Evolutionary conservation across 2,113 vertebrate genomes (phyloP).

Genomic region (Anarhynchus alexandrinus): DNA sequence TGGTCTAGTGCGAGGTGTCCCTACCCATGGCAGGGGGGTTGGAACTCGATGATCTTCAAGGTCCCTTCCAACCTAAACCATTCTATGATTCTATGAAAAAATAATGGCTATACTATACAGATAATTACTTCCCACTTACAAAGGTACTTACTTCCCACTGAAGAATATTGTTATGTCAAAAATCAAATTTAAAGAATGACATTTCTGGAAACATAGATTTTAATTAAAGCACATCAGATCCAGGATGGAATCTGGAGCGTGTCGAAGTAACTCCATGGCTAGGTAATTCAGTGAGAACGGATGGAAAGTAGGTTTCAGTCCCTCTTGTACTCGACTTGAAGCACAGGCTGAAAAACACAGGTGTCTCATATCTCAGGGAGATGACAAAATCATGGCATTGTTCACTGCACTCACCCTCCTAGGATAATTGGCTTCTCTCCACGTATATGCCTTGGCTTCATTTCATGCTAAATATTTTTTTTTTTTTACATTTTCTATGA

Average conservation of each 20-base stretch:
- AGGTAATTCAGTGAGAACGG: background rate
- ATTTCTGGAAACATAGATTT: background rate
- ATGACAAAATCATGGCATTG: background rate
- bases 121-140: background rate
- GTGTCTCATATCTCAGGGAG: background rate
- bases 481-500: background rate
- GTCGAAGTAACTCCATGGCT: background rate
- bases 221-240: background rate
- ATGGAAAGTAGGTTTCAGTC: background rate
- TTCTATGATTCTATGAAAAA: background rate
- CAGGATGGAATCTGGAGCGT: background rate
- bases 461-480: background rate
- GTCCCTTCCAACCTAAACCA: too few species aligned
- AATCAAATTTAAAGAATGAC: background rate
- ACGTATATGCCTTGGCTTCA: background rate
- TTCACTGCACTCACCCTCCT: background rate
- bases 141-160: background rate
- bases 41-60: too few species aligned
- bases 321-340: background rate
- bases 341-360: background rate
- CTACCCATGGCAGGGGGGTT: too few species aligned
- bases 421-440: background rate
- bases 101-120: background rate
- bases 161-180: background rate
- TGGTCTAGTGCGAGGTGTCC: too few species aligned